Evolutionary conservation across 2,113 vertebrate species (phyloP).

Genomic region (Felis chaus): DNA sequence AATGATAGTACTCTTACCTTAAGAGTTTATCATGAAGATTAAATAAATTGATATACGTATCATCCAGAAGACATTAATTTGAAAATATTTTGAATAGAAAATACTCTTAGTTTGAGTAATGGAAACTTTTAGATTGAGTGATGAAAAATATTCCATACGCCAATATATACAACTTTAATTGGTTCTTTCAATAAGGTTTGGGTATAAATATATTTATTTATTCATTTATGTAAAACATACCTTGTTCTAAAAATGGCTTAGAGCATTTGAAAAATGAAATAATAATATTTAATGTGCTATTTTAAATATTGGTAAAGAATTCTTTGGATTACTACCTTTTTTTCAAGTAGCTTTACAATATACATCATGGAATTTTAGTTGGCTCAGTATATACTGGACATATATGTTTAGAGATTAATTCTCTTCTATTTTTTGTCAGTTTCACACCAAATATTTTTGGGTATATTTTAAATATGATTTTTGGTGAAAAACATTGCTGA

Average conservation of each 20-base stretch:
- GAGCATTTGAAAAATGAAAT: slow-evolving; percentile 5
- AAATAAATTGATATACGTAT: background rate
- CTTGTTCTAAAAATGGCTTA: background rate
- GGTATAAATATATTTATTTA: background rate
- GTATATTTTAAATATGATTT: background rate
- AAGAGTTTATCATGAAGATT: background rate
- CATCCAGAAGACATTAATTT: background rate
- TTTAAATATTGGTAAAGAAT: slow-evolving; percentile 19
- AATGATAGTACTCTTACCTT: background rate
- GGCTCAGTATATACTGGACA: background rate
- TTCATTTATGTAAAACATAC: background rate
- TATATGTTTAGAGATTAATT: background rate
- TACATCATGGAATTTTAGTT: background rate
- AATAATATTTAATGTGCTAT: background rate
- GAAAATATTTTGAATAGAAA: background rate
- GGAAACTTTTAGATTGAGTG: background rate
- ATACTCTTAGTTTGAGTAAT: background rate
- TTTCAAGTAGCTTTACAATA: background rate
- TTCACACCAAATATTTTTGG: background rate
- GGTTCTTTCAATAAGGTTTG: background rate
- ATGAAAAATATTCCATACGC: background rate
- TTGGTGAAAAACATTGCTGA: background rate
- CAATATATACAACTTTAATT: background rate
- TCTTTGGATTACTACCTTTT: background rate
- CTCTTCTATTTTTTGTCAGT: background rate